Evolutionary conservation across 2,113 vertebrate genomes (phyloP).

Genomic region (Corapipo altera): DNA sequence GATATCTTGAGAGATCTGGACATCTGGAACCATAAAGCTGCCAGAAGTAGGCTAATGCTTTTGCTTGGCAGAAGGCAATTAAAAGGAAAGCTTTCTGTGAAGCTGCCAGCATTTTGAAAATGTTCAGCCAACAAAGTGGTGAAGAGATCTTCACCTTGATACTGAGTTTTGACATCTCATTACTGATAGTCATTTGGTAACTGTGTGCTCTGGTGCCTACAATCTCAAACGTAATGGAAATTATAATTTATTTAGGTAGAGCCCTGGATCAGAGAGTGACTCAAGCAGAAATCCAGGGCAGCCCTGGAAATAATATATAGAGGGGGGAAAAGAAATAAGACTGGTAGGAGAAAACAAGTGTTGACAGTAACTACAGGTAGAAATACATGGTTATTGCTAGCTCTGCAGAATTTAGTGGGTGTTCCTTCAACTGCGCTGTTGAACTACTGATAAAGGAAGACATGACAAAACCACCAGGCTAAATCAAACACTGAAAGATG

Average conservation of each 20-base stretch:
- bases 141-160: not conserved
- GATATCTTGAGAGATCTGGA: slow-evolving; percentile 21
- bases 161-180: not conserved
- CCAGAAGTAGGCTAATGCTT: slow-evolving; percentile 34
- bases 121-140: not conserved
- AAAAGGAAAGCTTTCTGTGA: not conserved
- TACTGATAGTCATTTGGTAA: not conserved
- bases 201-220: not conserved
- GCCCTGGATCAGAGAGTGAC: not conserved
- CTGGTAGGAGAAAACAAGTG: not conserved
- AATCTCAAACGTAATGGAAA: not conserved
- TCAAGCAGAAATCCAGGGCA: not conserved
- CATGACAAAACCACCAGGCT: not conserved
- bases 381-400: not conserved
- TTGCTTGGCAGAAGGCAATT: not conserved
- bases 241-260: not conserved
- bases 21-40: slow-evolving; percentile 39
- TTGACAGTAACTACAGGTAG: not conserved
- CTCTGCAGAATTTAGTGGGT: not conserved
- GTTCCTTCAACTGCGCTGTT: not conserved
- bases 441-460: not conserved
- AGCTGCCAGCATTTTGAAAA: not conserved
- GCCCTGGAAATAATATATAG: not conserved
- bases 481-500: not conserved
- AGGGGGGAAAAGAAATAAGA: not conserved